Evolutionary conservation across 2,797 vertebrate species (phyloP), one percentile per base, ranked within the genome.

Genomic region (Onychomys leucogaster): DNA sequence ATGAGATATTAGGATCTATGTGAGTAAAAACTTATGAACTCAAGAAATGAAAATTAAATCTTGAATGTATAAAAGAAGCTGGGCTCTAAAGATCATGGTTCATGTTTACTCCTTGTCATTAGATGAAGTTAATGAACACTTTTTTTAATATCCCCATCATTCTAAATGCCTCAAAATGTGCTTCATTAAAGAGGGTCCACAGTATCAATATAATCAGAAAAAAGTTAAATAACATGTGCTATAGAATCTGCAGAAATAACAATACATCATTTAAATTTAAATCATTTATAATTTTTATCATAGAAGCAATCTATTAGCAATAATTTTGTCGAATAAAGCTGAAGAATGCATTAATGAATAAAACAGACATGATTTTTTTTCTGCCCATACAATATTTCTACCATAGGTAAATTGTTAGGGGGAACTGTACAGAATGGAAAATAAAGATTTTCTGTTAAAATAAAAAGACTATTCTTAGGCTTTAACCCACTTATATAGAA

Each of bases 1-100:
- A 82, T 96, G 94, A 95, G 90, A 93, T 92, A 43, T 94, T 75
- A 93, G 76, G 87, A 46, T 87, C 34, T 95, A 96, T 93, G 80
- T 94, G 67, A 95, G 69, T 92, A 92, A 98, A 96, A 95, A 90
- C 34, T 82, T 41, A 94, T 85, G n/a, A 97, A 93, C 80, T 96
- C 88, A 80, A 90, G n/a, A 82, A 34, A 92, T 86, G 11, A 78
- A 83, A 96, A 90, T 94, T 95, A 90, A 94, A 89, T 97, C 94
- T 96, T 95, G 89, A 94, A 90, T 90, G 61, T 49, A 29, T 65
- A 61, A 97, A 96, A 91, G n/a, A 76, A 96, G 32, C 34, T 95
- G 65, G n/a, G 41, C 65, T 94, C 63, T 93, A 90, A 98, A 52
- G 52, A 96, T 84, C 34, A 43, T 67, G 29, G 91, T 17, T 96